phyloP scores from a whole-genome alignment of 2,888 invertebrate species.

The Drosophila subquinaria region DNA sequence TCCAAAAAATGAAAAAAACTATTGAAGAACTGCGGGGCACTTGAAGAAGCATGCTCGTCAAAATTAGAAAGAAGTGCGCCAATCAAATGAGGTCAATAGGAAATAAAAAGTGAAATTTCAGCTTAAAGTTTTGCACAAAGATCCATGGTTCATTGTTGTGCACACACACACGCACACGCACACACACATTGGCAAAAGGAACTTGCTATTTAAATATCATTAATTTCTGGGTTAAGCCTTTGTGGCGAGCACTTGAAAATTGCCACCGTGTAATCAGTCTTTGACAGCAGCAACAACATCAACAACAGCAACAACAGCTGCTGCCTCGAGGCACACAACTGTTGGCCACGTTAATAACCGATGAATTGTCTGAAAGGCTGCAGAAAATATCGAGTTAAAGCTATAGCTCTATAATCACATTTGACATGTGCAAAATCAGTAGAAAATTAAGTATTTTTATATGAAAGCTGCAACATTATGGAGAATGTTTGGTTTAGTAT shows the following conservation, averaged over 20 bases:
- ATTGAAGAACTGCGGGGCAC: conserved; percentile 73
- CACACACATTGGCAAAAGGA: conserved; percentile 59
- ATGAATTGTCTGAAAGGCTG: conserved; percentile 27
- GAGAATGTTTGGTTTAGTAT: neutral
- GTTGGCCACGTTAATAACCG: conserved; percentile 43
- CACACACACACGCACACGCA: conserved; percentile 20
- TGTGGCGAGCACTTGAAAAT: conserved; percentile 76
- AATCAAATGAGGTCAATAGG: conserved; percentile 80
- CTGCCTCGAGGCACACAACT: conserved; percentile 37
- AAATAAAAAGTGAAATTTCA: conserved; percentile 83
- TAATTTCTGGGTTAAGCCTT: conserved; percentile 79
- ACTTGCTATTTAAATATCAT: conserved; percentile 81
- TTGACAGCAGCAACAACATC: conserved; percentile 58
- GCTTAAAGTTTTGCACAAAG: conserved; percentile 30
- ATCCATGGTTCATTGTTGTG: conserved; percentile 54
- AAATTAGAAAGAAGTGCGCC: conserved; percentile 79
- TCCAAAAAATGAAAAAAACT: conserved; percentile 33
- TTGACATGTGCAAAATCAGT: conserved; percentile 27
- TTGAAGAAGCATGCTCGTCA: conserved; percentile 60
- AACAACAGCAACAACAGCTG: conserved; percentile 61
- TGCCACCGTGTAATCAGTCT: conserved; percentile 78
- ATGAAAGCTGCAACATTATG: neutral
- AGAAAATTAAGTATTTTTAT: neutral
- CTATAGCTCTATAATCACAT: conserved; percentile 13
- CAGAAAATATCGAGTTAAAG: conserved; percentile 23